Percentiles rank a stretch among this genome's conserved stretches.
phyloP scores from a whole-genome alignment of 2,113 vertebrate species.

The Talpa occidentalis region DNA sequence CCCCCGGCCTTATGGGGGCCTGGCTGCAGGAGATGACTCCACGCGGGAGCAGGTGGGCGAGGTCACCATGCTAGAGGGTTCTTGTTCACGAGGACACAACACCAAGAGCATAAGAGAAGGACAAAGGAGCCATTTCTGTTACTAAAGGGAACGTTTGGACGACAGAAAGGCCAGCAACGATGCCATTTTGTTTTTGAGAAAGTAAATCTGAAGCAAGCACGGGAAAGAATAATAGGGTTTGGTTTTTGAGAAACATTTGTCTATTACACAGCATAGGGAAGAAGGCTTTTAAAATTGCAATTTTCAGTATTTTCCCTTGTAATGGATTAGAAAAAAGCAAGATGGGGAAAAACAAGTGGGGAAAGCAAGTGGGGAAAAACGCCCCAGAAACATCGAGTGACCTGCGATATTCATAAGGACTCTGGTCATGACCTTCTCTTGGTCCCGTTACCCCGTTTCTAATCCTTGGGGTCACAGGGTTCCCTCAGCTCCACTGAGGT shows the following conservation, averaged over 20 bases:
- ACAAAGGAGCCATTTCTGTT: no score
- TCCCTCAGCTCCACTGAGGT: no score
- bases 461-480: no score
- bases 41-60: no score
- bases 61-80: no score
- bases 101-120: no score
- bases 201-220: neutral
- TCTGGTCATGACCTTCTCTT: neutral
- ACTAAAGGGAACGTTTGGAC: neutral
- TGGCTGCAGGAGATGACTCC: neutral
- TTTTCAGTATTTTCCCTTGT: neutral
- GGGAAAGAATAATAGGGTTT: neutral
- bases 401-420: no score
- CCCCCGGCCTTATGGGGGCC: neutral
- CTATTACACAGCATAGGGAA: neutral
- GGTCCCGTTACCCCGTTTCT: neutral
- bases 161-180: neutral
- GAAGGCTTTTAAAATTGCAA: neutral
- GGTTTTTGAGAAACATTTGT: neutral
- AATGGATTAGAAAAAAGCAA: neutral
- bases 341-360: no score
- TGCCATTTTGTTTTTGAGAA: neutral
- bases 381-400: no score
- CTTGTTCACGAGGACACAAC: no score
- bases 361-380: neutral